phyloP scores from a whole-genome alignment of 2,888 invertebrate genomes.

The Microplitis deprimator region DNA sequence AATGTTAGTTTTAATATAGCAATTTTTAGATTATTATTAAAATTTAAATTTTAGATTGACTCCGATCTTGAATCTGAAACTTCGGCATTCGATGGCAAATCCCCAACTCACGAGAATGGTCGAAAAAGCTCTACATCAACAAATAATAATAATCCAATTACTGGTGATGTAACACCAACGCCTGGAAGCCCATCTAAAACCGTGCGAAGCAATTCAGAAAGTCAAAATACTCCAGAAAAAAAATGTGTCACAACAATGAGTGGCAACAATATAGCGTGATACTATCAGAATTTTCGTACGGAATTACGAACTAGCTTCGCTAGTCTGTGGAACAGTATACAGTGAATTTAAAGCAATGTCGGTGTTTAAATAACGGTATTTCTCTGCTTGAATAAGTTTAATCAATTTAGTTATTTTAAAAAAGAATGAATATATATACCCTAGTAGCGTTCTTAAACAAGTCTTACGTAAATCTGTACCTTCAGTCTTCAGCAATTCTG shows the following conservation, averaged over 20 bases:
- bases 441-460: too few species aligned
- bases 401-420: not conserved
- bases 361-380: slow-evolving; percentile 8
- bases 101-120: slow-evolving; percentile 72
- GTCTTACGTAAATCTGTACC: too few species aligned
- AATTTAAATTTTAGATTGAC: slow-evolving; percentile 72
- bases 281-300: slow-evolving; percentile 68
- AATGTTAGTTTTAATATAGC: not conserved
- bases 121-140: slow-evolving; percentile 72
- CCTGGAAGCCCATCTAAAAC: slow-evolving; percentile 68
- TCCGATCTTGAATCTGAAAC: slow-evolving; percentile 77
- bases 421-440: not conserved
- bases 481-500: too few species aligned
- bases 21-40: not conserved
- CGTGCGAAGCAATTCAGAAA: slow-evolving; percentile 74
- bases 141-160: slow-evolving; percentile 73
- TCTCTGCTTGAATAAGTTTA: not conserved
- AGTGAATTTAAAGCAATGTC: slow-evolving; percentile 62
- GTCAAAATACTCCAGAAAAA: slow-evolving; percentile 73
- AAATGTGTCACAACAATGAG: slow-evolving; percentile 75
- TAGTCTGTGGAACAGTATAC: slow-evolving; percentile 65
- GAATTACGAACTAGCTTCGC: slow-evolving; percentile 67
- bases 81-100: slow-evolving; percentile 76
- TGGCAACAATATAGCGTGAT: slow-evolving; percentile 76
- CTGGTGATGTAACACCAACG: slow-evolving; percentile 68